Evolutionary conservation across 1,140 invertebrate species (phyloP).

Genomic region (Rhagoletis pomonella): DNA sequence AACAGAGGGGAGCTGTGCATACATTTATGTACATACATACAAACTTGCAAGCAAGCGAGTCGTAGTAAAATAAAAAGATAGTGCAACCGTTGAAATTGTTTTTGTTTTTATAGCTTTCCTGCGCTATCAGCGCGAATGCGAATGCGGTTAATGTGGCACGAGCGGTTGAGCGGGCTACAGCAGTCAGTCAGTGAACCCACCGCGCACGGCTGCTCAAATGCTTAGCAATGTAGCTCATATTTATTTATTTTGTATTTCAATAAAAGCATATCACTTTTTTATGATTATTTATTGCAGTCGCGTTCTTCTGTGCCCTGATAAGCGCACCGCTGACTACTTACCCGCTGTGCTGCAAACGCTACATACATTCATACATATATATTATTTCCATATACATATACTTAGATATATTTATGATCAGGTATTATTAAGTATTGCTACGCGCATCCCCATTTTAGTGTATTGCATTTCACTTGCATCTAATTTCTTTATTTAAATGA

Average conservation of each 20-base stretch:
- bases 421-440: no score
- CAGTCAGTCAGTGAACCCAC: slow-evolving; percentile 24
- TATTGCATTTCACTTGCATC: background rate
- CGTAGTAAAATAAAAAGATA: background rate
- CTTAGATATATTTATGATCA: no score
- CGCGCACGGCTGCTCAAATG: background rate
- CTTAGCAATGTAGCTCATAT: background rate
- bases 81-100: slow-evolving; percentile 5
- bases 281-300: background rate
- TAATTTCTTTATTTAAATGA: background rate
- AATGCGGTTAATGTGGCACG: background rate
- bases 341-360: background rate
- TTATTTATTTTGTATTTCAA: background rate
- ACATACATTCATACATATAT: background rate
- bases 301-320: slow-evolving; percentile 13
- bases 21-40: background rate
- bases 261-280: background rate
- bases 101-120: background rate
- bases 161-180: background rate
- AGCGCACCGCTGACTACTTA: background rate
- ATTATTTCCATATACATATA: no score
- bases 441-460: background rate
- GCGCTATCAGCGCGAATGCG: background rate
- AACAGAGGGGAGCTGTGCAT: background rate
- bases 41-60: background rate